A percentile compares a stretch with the other conserved stretches of the same genome.
Evolutionary conservation across 2,113 vertebrate genomes (phyloP).

Genomic region (Boleophthalmus pectinirostris): DNA sequence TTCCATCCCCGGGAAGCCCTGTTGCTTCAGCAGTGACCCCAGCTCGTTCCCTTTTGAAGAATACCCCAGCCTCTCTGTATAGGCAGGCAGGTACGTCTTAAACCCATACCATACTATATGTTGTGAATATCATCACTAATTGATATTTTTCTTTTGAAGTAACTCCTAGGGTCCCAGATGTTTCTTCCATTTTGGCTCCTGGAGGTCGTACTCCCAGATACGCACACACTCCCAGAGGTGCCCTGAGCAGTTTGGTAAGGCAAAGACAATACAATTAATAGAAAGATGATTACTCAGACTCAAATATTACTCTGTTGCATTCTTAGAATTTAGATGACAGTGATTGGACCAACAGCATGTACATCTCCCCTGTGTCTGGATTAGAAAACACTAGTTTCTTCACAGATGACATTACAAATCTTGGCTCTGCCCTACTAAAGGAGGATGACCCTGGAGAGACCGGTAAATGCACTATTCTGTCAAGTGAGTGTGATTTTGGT

Average conservation of each 20-base stretch:
- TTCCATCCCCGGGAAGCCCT: constrained; percentile 60
- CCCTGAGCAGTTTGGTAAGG: constrained; percentile 44
- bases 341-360: constrained; percentile 82
- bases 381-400: constrained; percentile 78
- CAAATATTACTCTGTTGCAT: background rate
- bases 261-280: background rate
- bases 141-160: constrained; percentile 33
- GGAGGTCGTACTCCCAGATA: constrained; percentile 59
- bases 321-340: constrained; percentile 85
- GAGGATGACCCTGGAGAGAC: constrained; percentile 96
- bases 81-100: constrained; percentile 70
- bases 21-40: constrained; percentile 49
- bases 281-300: no score
- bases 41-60: constrained; percentile 50
- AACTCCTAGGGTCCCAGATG: constrained; percentile 63
- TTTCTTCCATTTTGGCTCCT: constrained; percentile 60
- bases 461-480: constrained; percentile 71
- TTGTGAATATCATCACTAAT: background rate
- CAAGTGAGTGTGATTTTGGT: background rate
- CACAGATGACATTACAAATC: constrained; percentile 84
- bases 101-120: constrained; percentile 22
- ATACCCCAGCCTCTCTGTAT: constrained; percentile 69
- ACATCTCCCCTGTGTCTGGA: constrained; percentile 74
- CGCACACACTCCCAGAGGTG: constrained; percentile 40
- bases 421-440: constrained; percentile 86